Evolutionary conservation across 2,113 vertebrate species (phyloP), one percentile per base, ranked within the genome.

Genomic region (Apteryx mantelli): DNA sequence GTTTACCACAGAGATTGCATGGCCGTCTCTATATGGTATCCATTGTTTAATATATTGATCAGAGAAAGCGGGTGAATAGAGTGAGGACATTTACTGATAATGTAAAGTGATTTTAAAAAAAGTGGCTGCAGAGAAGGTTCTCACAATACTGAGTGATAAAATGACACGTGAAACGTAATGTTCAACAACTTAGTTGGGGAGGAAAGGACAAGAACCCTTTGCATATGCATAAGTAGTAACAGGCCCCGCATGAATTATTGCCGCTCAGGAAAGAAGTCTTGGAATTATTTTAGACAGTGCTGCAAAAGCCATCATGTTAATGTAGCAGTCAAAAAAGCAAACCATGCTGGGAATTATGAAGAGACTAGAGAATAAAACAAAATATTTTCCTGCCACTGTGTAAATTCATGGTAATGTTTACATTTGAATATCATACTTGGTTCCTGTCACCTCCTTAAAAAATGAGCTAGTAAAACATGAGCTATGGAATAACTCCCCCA

Each of bases 161-260:
- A 11, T 38, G 36, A 3, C 1, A 0, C 4, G 3, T 30, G 60
- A 77, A 73, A 20, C 0, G 0, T 7, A 8, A 5, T 19, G 34
- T 69, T 80, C 22, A 64, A 0, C 14, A 26, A 11, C 18, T 7
- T 14, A 63, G 52, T 24, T 5, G 2, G 20, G 28, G 70, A 46
- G 13, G 25, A 56, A 77, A 42, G 3, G 11, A 64, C 11, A 17
- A 53, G 28, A 28, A 52, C 76, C 46, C 19, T 46, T 42, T 48
- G 19, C 28, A 40, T 61, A 0, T 60, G 24, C 10, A 1, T 69
- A 73, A 82, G 19, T 44, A 50, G 3, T 71, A 12, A 65, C 65
- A 55, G 26, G 5, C 68, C 24, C 63, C 28, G 18, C 0, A 6
- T 13, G 30, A 55, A 12, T 53, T 82, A 46, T 8, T 86, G 32